phyloP scores from a whole-genome alignment of 2,113 vertebrate species.

The Hucho hucho region DNA sequence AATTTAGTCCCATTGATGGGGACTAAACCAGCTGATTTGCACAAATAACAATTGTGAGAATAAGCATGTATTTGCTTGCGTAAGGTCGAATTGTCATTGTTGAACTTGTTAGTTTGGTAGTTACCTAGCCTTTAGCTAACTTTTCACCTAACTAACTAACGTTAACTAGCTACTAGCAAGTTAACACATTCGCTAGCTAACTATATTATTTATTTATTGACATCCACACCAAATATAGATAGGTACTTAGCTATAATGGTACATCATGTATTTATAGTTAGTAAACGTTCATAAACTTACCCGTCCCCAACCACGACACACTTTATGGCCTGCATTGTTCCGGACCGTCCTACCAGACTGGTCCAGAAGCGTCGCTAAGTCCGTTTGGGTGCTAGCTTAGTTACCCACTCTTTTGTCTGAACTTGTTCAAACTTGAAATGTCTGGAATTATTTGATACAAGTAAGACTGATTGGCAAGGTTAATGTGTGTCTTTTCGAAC shows the following conservation, averaged over 20 bases:
- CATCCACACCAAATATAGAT: background rate
- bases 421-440: slow-evolving; percentile 38
- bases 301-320: slow-evolving; percentile 98
- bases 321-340: slow-evolving; percentile 95
- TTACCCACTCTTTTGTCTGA: slow-evolving; percentile 64
- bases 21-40: background rate
- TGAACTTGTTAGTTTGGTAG: too few species aligned
- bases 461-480: background rate
- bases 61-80: too few species aligned
- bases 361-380: slow-evolving; percentile 18
- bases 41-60: background rate
- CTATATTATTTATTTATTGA: background rate
- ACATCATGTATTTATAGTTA: too few species aligned
- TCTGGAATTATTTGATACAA: background rate
- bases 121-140: too few species aligned
- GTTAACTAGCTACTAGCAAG: too few species aligned
- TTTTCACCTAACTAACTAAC: too few species aligned
- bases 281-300: slow-evolving; percentile 69
- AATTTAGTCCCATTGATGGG: background rate
- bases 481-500: background rate
- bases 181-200: too few species aligned
- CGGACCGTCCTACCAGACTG: slow-evolving; percentile 51
- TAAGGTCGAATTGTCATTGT: too few species aligned
- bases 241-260: too few species aligned
- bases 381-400: slow-evolving; percentile 46